phyloP scores from a whole-genome alignment of 2,113 vertebrate species.

The Pluvianellus socialis region DNA sequence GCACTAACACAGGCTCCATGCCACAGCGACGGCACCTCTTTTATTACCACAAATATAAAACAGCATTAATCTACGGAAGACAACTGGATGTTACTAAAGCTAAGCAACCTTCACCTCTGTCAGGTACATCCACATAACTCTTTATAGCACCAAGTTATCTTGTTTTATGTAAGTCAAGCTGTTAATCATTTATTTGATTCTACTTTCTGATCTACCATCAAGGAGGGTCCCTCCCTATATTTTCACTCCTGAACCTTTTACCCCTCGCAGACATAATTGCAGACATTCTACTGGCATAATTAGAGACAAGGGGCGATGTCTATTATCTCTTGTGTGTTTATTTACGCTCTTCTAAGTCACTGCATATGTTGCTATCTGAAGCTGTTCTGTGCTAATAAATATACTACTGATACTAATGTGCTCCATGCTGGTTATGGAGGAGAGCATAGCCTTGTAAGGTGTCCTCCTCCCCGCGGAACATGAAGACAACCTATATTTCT shows the following conservation, averaged over 20 bases:
- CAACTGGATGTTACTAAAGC: background rate
- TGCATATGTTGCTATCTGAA: background rate
- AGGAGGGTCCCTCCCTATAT: background rate
- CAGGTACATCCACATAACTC: background rate
- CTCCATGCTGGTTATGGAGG: background rate
- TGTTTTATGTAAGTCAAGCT: background rate
- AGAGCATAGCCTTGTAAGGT: background rate
- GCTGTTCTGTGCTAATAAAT: background rate
- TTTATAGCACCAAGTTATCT: background rate
- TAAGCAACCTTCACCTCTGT: background rate
- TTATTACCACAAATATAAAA: background rate
- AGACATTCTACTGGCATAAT: background rate
- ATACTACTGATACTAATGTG: background rate
- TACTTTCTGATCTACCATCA: fast-evolving
- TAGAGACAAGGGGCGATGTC: background rate
- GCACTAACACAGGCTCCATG: background rate
- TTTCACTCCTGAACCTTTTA: background rate
- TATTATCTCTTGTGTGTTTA: background rate
- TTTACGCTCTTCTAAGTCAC: background rate
- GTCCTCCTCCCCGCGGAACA: background rate
- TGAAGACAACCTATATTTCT: background rate
- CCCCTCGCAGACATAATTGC: background rate
- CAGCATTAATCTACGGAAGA: background rate
- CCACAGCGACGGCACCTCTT: background rate
- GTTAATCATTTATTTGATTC: background rate